Evolutionary conservation across 2,113 vertebrate species (phyloP), one percentile per base, ranked within the genome.

Genomic region (Pangasianodon hypophthalmus): DNA sequence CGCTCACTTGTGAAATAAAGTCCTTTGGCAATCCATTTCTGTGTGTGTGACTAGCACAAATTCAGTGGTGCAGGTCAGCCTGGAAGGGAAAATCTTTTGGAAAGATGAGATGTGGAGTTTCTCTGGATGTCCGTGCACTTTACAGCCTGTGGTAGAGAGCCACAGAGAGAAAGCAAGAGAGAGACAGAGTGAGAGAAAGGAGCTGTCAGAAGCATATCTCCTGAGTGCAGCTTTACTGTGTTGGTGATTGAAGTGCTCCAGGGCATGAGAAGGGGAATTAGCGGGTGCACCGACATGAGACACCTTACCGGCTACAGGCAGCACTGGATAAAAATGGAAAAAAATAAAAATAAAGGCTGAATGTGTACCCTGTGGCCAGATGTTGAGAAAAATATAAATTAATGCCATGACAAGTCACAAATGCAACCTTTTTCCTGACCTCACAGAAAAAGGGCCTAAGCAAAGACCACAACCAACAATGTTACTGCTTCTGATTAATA

Each of bases 401-500:
- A 88, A 60, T 83, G 60, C 62, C 86, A 85, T 50, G 82, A 85
- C 85, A 90, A 89, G 89, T 88, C 88, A 90, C 80, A 84, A 89
- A 87, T 84, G 87, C 75, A 90, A 92, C 89, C 84, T 90, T 90
- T 87, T 90, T 87, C 80, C 89, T 86, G 90, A 90, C 82, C 87
- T 90, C 85, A 56, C n/a, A 29, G 91, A 77, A 90, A 60, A 18
- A 85, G 60, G 84, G 80, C 81, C 52, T 4, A 41, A 58, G 69
- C 88, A 90, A 80, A 90, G 67, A 84, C 48, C 50, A 37, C 87
- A 88, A 84, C 85, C 73, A 86, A 86, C 88, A 86, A 69, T 85
- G 89, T 84, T 88, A 88, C 88, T 88, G 88, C 69, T 87, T 87
- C 77, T 87, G 67, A 89, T 92, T 91, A 92, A 91, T 91, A 92